Conservation (phyloP, 2,888 invertebrate genomes). For the Zhengitettix transpicula region DNA sequence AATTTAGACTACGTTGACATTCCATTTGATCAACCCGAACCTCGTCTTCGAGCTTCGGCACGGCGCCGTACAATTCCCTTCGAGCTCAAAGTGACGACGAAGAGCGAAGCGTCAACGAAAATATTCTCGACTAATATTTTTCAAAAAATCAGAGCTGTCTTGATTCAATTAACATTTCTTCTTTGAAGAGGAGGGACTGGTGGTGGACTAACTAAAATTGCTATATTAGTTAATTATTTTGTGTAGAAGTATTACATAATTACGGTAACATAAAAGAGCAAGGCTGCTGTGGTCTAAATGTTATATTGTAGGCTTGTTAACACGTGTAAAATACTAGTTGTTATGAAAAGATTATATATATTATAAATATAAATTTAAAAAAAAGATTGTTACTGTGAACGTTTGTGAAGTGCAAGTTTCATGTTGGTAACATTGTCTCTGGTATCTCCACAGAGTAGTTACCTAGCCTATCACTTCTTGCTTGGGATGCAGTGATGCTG, state of each 20-base stretch:
- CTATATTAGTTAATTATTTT: neutral
- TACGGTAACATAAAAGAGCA: slow-evolving; percentile 5
- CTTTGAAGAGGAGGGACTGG: slow-evolving; percentile 9
- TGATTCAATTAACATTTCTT: slow-evolving; percentile 11
- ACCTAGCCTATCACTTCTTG: slow-evolving; percentile 5
- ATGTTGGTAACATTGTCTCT: slow-evolving; percentile 9
- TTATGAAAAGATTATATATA: slow-evolving; percentile 6
- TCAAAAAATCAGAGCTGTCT: slow-evolving; percentile 8
- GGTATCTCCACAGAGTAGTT: slow-evolving; percentile 4
- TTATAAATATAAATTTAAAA: slow-evolving; percentile 1
- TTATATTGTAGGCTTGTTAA: slow-evolving; percentile 12
- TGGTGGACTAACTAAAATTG: slow-evolving; percentile 11
- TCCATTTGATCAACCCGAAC: slow-evolving; percentile 1
- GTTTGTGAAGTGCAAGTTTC: slow-evolving; percentile 7
- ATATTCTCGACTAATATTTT: neutral
- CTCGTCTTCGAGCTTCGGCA: too few species aligned
- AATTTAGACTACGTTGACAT: slow-evolving; percentile 5
- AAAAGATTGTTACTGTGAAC: slow-evolving; percentile 11
- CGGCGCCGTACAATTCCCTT: too few species aligned
- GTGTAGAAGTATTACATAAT: neutral
- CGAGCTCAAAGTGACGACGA: too few species aligned
- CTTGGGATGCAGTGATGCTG: slow-evolving; percentile 8
- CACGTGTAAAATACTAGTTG: slow-evolving; percentile 7
- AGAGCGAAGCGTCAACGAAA: too few species aligned
- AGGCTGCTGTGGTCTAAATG: slow-evolving; percentile 12